Evolutionary conservation across 1,140 invertebrate species (phyloP).

Genomic region (Subanguina moxae): DNA sequence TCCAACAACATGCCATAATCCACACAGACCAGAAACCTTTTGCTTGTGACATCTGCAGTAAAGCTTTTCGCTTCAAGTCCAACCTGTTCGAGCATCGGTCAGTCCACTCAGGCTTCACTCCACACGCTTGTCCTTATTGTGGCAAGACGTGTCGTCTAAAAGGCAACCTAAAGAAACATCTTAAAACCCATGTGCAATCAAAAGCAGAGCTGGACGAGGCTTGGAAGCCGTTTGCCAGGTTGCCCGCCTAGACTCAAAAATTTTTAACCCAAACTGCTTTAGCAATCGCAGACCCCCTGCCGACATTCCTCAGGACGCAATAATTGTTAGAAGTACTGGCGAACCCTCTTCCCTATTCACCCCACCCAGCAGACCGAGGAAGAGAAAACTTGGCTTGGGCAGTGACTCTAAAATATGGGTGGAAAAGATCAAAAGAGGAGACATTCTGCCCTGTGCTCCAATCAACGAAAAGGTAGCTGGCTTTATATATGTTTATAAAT

Average conservation of each 20-base stretch:
- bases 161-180: conserved; percentile 52
- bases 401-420: conserved; percentile 45
- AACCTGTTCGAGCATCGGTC: conserved; percentile 59
- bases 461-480: conserved; percentile 49
- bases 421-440: conserved; percentile 54
- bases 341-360: conserved; percentile 48
- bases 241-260: not conserved
- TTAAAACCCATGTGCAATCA: conserved; percentile 54
- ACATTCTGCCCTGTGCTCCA: conserved; percentile 43
- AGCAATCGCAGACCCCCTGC: conserved; percentile 58
- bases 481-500: conserved; percentile 1
- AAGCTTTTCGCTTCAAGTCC: conserved; percentile 59
- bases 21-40: conserved; percentile 67
- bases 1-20: conserved; percentile 59
- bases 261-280: not conserved
- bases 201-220: conserved; percentile 58
- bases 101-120: conserved; percentile 51
- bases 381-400: conserved; percentile 56
- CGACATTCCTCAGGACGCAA: conserved; percentile 57
- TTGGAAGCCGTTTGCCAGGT: conserved; percentile 58
- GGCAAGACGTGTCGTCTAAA: conserved; percentile 55
- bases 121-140: conserved; percentile 55
- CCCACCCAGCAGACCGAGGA: conserved; percentile 43
- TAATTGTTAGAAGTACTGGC: conserved; percentile 51
- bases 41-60: conserved; percentile 56